Evolutionary conservation across 2,797 vertebrate species (phyloP).

Genomic region (Glyptemys insculpta): DNA sequence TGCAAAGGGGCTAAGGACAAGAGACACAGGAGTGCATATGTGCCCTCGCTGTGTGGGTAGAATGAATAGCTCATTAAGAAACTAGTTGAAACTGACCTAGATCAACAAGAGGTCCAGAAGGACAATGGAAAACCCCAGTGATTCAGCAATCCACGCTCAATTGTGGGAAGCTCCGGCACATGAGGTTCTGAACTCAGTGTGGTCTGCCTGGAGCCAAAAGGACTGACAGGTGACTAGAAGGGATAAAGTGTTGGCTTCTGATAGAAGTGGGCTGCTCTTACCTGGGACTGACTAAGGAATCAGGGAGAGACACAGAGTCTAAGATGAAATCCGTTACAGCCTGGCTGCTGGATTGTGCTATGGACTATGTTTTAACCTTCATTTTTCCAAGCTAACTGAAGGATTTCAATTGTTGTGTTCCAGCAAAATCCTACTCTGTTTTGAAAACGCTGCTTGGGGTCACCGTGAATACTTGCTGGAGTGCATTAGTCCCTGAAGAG

Average conservation of each 20-base stretch:
- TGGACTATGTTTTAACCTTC: neutral
- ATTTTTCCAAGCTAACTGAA: neutral
- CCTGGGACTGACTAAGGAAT: neutral
- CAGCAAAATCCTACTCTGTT: neutral
- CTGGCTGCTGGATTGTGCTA: neutral
- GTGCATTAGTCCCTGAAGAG: neutral
- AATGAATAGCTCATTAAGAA: neutral
- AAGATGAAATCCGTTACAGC: neutral
- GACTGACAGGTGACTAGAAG: neutral
- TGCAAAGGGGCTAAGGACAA: neutral
- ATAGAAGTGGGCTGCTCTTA: neutral
- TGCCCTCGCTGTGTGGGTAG: neutral
- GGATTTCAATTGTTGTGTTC: neutral
- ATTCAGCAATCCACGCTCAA: neutral
- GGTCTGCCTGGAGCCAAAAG: neutral
- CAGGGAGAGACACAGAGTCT: neutral
- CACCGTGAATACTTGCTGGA: neutral
- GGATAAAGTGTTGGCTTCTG: neutral
- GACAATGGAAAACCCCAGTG: neutral
- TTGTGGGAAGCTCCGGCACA: neutral
- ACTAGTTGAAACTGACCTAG: neutral
- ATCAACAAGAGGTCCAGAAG: neutral
- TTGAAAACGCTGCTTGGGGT: neutral
- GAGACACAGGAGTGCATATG: neutral
- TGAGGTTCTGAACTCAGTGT: neutral